Conservation (phyloP, 92 coral and sea anemone genomes). For the Palythoa heliodiscus region DNA sequence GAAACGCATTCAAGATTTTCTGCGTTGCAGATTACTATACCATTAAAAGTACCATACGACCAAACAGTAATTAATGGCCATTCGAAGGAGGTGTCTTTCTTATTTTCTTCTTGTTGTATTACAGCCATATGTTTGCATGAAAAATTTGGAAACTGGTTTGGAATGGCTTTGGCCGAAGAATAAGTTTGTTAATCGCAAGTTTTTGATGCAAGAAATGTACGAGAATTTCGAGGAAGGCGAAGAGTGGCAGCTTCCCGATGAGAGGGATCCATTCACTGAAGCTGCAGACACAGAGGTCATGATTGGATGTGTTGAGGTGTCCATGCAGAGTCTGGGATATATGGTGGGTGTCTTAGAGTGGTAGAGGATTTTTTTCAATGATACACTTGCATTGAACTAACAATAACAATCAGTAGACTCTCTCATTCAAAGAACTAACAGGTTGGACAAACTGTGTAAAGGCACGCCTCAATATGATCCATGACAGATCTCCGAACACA, state of each 20-base stretch:
- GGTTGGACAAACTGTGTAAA: too few species aligned
- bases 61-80: background rate
- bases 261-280: constrained; percentile 94
- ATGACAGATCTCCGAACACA: too few species aligned
- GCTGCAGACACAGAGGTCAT: constrained; percentile 74
- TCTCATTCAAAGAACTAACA: too few species aligned
- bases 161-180: constrained; percentile 90
- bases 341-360: constrained; percentile 63
- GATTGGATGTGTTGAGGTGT: constrained; percentile 94
- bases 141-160: constrained; percentile 78
- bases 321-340: constrained; percentile 92
- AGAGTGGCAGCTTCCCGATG: constrained; percentile 94
- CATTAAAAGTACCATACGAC: too few species aligned
- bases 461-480: too few species aligned
- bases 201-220: constrained; percentile 95
- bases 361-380: background rate
- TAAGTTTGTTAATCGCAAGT: constrained; percentile 88
- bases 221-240: constrained; percentile 88
- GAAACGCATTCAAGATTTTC: too few species aligned
- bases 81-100: background rate
- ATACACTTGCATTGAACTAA: background rate
- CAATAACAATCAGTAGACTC: too few species aligned
- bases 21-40: too few species aligned
- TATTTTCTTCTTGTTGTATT: background rate
- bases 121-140: constrained; percentile 88